Percentiles rank a stretch among this genome's conserved stretches.
Conservation (phyloP, 2,797 vertebrate genomes). For the Erpetoichthys calabaricus region DNA sequence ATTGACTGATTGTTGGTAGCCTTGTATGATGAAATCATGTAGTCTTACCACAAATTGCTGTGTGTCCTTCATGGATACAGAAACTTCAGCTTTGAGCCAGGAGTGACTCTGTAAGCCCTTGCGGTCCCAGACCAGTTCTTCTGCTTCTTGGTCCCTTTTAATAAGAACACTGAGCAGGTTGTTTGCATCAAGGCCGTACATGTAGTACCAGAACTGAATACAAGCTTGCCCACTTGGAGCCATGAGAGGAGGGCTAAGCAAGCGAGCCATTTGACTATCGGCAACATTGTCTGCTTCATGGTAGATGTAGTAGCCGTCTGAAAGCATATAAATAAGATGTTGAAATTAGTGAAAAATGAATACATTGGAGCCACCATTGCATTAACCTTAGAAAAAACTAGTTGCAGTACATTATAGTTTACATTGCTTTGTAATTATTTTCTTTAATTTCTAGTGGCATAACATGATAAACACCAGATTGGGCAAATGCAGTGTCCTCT, state of each 20-base stretch:
- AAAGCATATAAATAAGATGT: too few relatives aligned
- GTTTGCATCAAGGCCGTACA: conserved; percentile 35
- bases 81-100: conserved; percentile 48
- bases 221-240: conserved; percentile 26
- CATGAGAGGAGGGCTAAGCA: conserved; percentile 45
- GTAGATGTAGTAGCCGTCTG: conserved; percentile 58
- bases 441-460: too few relatives aligned
- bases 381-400: too few relatives aligned
- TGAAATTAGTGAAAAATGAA: too few relatives aligned
- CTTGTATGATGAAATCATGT: too few relatives aligned
- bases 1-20: too few relatives aligned
- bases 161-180: conserved; percentile 41
- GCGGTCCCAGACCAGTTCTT: conserved; percentile 37
- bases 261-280: conserved; percentile 27
- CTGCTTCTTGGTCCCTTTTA: conserved; percentile 4
- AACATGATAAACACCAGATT: too few relatives aligned
- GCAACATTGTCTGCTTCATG: conserved; percentile 44
- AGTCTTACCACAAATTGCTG: too few relatives aligned
- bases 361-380: too few relatives aligned
- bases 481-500: too few relatives aligned
- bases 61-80: conserved; percentile 22
- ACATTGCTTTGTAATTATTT: too few relatives aligned
- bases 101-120: conserved; percentile 42
- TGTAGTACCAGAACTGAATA: conserved; percentile 53
- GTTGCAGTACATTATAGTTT: too few relatives aligned